A percentile compares a stretch with the other conserved stretches of the same genome.
Conservation (phyloP, 2,113 vertebrate genomes). For the Ctenodactylus gundi region DNA sequence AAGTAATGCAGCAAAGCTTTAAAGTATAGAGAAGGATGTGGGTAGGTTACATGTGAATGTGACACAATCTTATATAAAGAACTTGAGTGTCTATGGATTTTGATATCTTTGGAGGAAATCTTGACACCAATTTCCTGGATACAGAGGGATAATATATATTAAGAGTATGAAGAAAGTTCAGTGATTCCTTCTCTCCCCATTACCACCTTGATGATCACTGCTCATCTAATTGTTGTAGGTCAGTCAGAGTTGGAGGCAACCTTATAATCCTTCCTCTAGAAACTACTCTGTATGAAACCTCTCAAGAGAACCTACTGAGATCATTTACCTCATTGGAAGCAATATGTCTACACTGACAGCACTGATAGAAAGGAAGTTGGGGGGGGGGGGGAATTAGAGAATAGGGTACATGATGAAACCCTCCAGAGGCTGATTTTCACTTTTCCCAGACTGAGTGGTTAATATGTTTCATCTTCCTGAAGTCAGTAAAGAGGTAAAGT, state of each 20-base stretch:
- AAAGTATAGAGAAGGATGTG: not conserved
- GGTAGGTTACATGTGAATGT: not conserved
- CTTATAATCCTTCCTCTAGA: not conserved
- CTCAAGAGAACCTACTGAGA: too few relatives aligned
- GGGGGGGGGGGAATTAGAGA: too few relatives aligned
- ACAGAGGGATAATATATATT: not conserved
- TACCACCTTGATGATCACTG: not conserved
- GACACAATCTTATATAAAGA: not conserved
- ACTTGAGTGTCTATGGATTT: not conserved
- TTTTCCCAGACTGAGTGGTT: too few relatives aligned
- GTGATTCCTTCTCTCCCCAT: not conserved
- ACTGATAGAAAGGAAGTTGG: too few relatives aligned
- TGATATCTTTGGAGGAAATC: not conserved
- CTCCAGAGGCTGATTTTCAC: too few relatives aligned
- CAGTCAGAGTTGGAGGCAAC: not conserved
- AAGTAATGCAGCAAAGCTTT: not conserved
- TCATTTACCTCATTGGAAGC: not conserved
- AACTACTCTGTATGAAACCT: not conserved
- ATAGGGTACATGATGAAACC: too few relatives aligned
- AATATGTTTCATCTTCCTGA: too few relatives aligned
- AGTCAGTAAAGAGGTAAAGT: too few relatives aligned
- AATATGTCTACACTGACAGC: not conserved
- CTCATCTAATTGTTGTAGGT: not conserved
- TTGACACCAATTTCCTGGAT: not conserved
- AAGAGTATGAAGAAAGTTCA: not conserved